A percentile compares a stretch with the other conserved stretches of the same genome.
Conservation (phyloP, 1,140 invertebrate species). For the Cecropterus lyciades region DNA sequence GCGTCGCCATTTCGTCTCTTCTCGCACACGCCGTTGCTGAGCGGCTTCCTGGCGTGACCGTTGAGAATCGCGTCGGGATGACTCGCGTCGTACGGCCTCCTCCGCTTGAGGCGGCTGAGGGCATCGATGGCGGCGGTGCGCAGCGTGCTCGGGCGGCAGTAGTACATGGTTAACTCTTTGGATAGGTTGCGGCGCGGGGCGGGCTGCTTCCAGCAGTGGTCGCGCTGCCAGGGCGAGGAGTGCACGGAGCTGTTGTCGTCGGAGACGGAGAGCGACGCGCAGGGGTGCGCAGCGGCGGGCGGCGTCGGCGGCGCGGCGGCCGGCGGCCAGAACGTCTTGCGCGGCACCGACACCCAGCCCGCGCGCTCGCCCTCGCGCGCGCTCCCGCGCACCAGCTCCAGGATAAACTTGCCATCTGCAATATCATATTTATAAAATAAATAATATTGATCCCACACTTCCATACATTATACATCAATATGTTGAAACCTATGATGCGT, state of each 20-base stretch:
- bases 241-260: constrained; percentile 95
- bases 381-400: constrained; percentile 92
- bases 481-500: neutral
- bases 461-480: neutral
- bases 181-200: constrained; percentile 89
- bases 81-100: constrained; percentile 81
- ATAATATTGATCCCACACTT: neutral
- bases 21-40: constrained; percentile 65
- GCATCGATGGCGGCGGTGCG: constrained; percentile 72
- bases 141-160: constrained; percentile 86
- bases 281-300: constrained; percentile 62
- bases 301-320: constrained; percentile 87
- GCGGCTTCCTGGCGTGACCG: constrained; percentile 77
- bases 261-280: constrained; percentile 87
- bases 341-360: constrained; percentile 93
- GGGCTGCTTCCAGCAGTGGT: constrained; percentile 94
- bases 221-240: constrained; percentile 94
- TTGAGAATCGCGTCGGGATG: constrained; percentile 56
- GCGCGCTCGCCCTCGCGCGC: constrained; percentile 91
- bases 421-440: constrained; percentile 33
- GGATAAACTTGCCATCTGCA: constrained; percentile 93
- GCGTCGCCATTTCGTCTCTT: constrained; percentile 65
- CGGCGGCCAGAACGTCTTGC: constrained; percentile 93
- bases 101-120: constrained; percentile 83
- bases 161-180: constrained; percentile 90